Conservation (phyloP, 2,797 vertebrate species). For the Chaunax sp. region DNA sequence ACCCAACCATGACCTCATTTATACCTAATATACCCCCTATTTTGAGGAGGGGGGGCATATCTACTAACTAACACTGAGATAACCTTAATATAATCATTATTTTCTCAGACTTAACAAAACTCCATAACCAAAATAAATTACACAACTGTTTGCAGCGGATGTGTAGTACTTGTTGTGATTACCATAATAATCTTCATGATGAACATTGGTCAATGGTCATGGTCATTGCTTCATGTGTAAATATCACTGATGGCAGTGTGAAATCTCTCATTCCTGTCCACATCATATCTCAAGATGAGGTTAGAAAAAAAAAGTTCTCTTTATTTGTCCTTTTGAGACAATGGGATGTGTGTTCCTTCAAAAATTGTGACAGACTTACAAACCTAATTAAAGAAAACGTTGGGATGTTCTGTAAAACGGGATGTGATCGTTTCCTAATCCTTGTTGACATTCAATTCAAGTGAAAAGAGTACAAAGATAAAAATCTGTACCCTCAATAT, state of each 20-base stretch:
- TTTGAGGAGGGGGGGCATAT: too few relatives aligned
- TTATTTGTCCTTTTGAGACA: conserved; percentile 16
- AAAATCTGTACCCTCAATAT: too few relatives aligned
- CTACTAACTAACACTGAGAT: conserved; percentile 2
- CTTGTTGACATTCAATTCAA: too few relatives aligned
- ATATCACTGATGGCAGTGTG: neutral
- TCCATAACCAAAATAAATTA: conserved; percentile 13
- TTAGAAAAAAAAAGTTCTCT: neutral
- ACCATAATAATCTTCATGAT: neutral
- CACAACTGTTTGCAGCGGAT: conserved; percentile 15
- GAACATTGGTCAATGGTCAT: neutral
- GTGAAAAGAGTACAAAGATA: too few relatives aligned
- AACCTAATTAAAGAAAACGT: too few relatives aligned
- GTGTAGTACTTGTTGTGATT: conserved; percentile 7
- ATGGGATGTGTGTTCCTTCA: conserved; percentile 22
- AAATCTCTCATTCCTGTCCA: neutral
- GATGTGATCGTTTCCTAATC: too few relatives aligned
- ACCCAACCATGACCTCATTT: too few relatives aligned
- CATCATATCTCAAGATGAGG: conserved; percentile 17
- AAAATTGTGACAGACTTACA: conserved; percentile 22
- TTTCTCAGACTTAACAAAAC: too few relatives aligned
- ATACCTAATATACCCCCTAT: too few relatives aligned
- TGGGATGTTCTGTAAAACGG: too few relatives aligned
- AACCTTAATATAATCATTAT: conserved; percentile 11
- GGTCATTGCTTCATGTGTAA: conserved; percentile 1